Conservation (phyloP, 1,140 invertebrate species). For the Sycobia sp. region DNA sequence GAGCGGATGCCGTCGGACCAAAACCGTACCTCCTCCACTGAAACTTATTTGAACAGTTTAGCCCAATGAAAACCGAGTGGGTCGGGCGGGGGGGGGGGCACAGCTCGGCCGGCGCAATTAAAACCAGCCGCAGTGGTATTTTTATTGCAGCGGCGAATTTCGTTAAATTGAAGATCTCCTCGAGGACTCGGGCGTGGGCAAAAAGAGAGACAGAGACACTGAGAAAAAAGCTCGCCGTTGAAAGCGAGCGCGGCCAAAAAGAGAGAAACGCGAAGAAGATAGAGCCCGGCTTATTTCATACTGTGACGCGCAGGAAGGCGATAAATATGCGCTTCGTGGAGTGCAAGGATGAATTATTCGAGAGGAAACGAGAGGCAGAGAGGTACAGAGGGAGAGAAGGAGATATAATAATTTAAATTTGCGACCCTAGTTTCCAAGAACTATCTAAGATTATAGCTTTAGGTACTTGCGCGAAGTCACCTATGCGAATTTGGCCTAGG, state of each 20-base stretch:
- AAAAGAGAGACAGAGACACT: neutral
- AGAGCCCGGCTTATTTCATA: conserved; percentile 9
- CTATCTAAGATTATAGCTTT: too few relatives aligned
- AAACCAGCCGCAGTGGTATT: neutral
- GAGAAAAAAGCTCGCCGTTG: neutral
- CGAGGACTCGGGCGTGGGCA: too few relatives aligned
- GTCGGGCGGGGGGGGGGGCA: too few relatives aligned
- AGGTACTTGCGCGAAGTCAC: too few relatives aligned
- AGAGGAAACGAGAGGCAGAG: too few relatives aligned
- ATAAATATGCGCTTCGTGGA: conserved; percentile 44
- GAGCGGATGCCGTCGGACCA: too few relatives aligned
- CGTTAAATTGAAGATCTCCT: conserved; percentile 5
- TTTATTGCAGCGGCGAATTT: neutral
- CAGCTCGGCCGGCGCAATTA: too few relatives aligned
- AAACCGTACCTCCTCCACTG: too few relatives aligned
- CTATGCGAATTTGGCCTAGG: too few relatives aligned
- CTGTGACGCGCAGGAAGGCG: conserved; percentile 27
- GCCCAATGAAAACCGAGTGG: too few relatives aligned
- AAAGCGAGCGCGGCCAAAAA: neutral
- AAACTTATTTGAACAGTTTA: too few relatives aligned
- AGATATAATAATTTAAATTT: conserved; percentile 50
- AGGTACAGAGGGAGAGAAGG: too few relatives aligned
- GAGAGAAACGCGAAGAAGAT: neutral
- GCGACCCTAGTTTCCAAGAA: neutral
- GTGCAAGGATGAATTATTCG: conserved; percentile 44